phyloP scores from a whole-genome alignment of 2,797 vertebrate genomes.

The Micropoecilia bifurca region DNA sequence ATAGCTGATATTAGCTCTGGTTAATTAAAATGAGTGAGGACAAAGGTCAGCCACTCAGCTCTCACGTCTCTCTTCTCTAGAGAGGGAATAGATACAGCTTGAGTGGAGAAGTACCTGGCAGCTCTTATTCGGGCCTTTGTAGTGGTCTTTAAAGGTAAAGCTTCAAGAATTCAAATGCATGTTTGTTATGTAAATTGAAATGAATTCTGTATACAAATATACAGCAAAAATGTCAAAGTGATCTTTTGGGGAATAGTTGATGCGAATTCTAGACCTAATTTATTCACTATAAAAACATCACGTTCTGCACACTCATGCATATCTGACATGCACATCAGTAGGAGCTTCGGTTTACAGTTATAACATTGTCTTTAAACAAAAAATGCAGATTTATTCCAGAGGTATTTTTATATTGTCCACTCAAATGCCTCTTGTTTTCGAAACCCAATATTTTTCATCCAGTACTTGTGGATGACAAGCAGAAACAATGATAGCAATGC shows the following conservation, averaged over 20 bases:
- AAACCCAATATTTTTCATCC: constrained; percentile 1
- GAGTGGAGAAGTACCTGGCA: constrained; percentile 30
- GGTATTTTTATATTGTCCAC: constrained; percentile 15
- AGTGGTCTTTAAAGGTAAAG: constrained; percentile 26
- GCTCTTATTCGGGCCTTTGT: constrained; percentile 33
- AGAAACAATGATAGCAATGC: background rate
- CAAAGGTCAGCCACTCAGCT: constrained; percentile 74
- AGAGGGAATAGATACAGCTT: constrained; percentile 51
- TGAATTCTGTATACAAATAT: background rate
- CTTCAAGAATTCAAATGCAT: background rate
- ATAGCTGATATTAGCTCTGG: constrained; percentile 69
- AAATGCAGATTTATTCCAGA: constrained; percentile 16
- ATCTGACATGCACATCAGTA: constrained; percentile 25
- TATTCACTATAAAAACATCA: constrained; percentile 16
- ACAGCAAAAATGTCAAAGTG: background rate
- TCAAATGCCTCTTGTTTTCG: constrained; percentile 23
- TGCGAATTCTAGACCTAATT: constrained; percentile 36
- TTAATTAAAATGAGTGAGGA: constrained; percentile 80
- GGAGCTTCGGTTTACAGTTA: constrained; percentile 14
- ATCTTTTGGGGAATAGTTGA: constrained; percentile 27
- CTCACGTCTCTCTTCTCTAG: constrained; percentile 53
- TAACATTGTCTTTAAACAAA: constrained; percentile 26
- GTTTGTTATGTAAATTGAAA: background rate
- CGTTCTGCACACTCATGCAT: constrained; percentile 25
- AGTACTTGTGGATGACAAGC: constrained; percentile 19